A percentile compares a stretch with the other conserved stretches of the same genome.
phyloP scores from a whole-genome alignment of 2,888 invertebrate species.

The Oscheius myriophilus region DNA sequence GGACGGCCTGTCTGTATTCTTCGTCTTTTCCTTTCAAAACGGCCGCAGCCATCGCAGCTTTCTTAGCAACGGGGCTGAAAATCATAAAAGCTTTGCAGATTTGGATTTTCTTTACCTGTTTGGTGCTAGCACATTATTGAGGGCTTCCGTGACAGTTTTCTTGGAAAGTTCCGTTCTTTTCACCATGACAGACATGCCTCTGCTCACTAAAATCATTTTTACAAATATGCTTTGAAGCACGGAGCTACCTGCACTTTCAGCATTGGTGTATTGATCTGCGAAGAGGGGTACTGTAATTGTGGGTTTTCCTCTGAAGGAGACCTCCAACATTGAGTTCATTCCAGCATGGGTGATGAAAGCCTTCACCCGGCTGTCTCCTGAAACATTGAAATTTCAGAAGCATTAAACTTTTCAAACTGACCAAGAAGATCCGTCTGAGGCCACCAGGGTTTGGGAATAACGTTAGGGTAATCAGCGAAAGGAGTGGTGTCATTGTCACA shows the following conservation, averaged over 20 bases:
- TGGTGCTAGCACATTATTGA: conserved; percentile 1
- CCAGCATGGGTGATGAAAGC: conserved; percentile 30
- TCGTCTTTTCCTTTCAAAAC: conserved; percentile 1
- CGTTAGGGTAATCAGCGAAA: conserved; percentile 14
- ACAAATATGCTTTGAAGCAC: too few species aligned
- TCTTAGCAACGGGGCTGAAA: conserved; percentile 2
- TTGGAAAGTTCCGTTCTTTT: conserved; percentile 12
- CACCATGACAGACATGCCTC: conserved; percentile 14
- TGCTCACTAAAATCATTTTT: background rate
- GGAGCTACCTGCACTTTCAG: conserved; percentile 10
- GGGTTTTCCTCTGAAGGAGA: conserved; percentile 18
- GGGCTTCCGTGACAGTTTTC: background rate
- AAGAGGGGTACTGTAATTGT: conserved; percentile 26
- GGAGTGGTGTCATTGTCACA: conserved; percentile 11
- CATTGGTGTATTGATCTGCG: conserved; percentile 24
- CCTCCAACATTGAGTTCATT: conserved; percentile 29
- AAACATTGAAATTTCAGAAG: background rate
- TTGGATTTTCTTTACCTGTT: too few species aligned
- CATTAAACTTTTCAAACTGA: background rate
- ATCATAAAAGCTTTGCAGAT: too few species aligned
- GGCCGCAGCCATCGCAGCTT: conserved; percentile 1
- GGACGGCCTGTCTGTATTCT: background rate
- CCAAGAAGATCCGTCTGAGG: conserved; percentile 25
- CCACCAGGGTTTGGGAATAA: conserved; percentile 8
- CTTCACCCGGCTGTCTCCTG: conserved; percentile 10